phyloP scores from a whole-genome alignment of 64 coral and sea anemone species.

The Pachyseris speciosa region DNA sequence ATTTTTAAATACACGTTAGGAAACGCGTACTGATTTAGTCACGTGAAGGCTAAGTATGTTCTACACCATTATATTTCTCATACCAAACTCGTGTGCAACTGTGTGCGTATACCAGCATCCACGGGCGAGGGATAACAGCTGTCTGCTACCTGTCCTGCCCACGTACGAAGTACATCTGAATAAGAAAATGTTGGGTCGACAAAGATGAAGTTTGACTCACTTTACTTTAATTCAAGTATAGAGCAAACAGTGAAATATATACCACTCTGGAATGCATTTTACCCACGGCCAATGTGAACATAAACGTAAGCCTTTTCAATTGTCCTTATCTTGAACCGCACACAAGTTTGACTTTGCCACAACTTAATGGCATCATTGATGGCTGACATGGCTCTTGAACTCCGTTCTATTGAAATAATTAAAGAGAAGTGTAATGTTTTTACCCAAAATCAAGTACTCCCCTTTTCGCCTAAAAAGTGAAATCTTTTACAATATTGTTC shows the following conservation, averaged over 20 bases:
- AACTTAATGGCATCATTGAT: slow-evolving; percentile 60
- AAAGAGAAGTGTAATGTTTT: too few relatives aligned
- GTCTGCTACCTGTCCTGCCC: slow-evolving; percentile 46
- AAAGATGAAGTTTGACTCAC: neutral
- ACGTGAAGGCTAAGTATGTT: too few relatives aligned
- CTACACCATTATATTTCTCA: neutral
- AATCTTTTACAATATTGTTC: too few relatives aligned
- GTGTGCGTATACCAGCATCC: slow-evolving; percentile 74
- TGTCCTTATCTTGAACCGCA: slow-evolving; percentile 61
- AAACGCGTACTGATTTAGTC: too few relatives aligned
- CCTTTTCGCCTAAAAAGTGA: too few relatives aligned
- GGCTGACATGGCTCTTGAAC: slow-evolving; percentile 28
- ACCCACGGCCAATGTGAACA: slow-evolving; percentile 67
- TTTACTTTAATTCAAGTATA: too few relatives aligned
- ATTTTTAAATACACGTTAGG: too few relatives aligned
- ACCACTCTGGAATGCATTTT: neutral
- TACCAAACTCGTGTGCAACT: slow-evolving; percentile 73
- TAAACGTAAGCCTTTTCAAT: slow-evolving; percentile 36
- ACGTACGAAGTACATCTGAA: slow-evolving; percentile 69
- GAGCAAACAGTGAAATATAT: neutral
- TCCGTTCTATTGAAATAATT: neutral
- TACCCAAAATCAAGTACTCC: too few relatives aligned
- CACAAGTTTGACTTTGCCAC: slow-evolving; percentile 65
- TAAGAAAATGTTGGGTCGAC: neutral
- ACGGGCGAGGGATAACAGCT: slow-evolving; percentile 62